phyloP scores from a whole-genome alignment of 1,140 invertebrate species.

The Hesperophylax magnus region DNA sequence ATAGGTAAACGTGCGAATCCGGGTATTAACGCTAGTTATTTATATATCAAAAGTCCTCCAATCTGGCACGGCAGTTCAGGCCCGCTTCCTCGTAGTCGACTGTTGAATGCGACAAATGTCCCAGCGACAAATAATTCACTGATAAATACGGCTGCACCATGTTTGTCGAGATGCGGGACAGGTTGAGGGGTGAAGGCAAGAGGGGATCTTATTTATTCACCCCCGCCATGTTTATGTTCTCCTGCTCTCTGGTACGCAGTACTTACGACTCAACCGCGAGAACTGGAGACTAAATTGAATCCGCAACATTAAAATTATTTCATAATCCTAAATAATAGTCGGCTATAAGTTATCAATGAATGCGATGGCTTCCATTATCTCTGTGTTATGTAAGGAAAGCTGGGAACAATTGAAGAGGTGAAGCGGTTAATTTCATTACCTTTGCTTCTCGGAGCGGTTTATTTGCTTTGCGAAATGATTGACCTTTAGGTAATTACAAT shows the following conservation, averaged over 20 bases:
- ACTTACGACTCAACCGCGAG: too few relatives aligned
- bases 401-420: not conserved
- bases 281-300: not conserved
- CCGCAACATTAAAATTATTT: conserved; percentile 3
- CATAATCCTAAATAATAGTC: not conserved
- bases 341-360: not conserved
- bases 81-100: conserved; percentile 38
- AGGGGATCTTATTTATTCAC: conserved; percentile 49
- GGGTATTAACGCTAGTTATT: not conserved
- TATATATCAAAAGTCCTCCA: not conserved
- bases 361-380: not conserved
- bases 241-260: too few relatives aligned
- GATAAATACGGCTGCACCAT: conserved; percentile 45
- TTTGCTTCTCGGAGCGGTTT: too few relatives aligned
- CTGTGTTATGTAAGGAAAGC: not conserved
- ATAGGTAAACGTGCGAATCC: too few relatives aligned
- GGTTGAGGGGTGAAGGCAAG: conserved; percentile 8
- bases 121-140: conserved; percentile 55
- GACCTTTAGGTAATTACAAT: too few relatives aligned
- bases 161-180: conserved; percentile 8
- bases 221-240: conserved; percentile 35
- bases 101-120: conserved; percentile 53
- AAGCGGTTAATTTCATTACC: not conserved
- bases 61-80: not conserved
- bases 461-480: too few relatives aligned